Base-by-base conservation (phyloP, 1,140 invertebrate species). In the Onthophagus taurus region DNA sequence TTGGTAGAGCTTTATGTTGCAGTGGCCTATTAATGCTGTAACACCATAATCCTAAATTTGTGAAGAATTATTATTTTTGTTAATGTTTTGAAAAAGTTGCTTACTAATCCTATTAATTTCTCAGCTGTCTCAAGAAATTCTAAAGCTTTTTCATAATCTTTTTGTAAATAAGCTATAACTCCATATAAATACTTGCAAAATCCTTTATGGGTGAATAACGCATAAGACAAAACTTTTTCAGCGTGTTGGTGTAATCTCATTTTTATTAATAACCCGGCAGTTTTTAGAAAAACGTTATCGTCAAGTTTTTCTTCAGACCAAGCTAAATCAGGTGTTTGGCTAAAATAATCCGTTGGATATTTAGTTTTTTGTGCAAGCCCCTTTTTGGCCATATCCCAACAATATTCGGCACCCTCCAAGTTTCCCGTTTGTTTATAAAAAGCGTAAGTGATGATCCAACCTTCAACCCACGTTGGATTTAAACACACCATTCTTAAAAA, bases 121-220 rank as follows among this genome's bases (percentile, higher is more conserved):
- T 53, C 48, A 9, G 55, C 49, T 48, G 53, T 47, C 21, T 55
- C 38, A 2, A 57, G 30, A 48, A 62, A 58, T 12, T 54, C 45
- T 18, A 61, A 42, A 23, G 57, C 55, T 42, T 61, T 53, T 14
- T 53, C 44, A 43, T 49, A 59, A 35, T 59, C 35, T 20, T 46
- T 43, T 14, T 42, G 38, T 14, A 49, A 53, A 48, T 58, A 56
- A 21, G 42, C 31, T 14, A 58, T 50, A n/a, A 54, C 51, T 4
- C 50, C 59, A n/a, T 60, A 34, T 12, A 58, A 30, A 54, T 63
- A 61, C 44, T 60, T 50, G 2, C 52, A 48, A 29, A 51, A 21
- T 19, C 54, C 52, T 12, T 33, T 29, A 31, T 54, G 21, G 35
- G 44, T 30, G 2, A 45, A 16, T 4, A 54, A 33, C 37, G 53